Percentiles rank a stretch among this genome's conserved stretches.
phyloP scores from a whole-genome alignment of 2,888 invertebrate genomes.

The Deilephila porcellus region DNA sequence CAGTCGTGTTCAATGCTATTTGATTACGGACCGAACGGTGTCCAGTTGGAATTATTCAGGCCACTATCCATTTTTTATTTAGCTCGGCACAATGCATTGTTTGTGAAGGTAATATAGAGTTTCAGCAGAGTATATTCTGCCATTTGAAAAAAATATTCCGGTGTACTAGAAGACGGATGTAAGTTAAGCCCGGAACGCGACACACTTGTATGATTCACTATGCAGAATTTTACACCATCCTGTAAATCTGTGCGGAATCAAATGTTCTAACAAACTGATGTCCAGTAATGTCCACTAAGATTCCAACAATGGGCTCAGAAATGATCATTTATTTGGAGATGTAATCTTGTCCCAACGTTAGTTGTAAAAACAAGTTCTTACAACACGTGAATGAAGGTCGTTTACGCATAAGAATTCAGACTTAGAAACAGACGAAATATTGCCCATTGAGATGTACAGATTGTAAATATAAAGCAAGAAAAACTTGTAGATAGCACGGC shows the following conservation, averaged over 20 bases:
- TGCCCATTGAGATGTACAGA: background rate
- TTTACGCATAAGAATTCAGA: constrained; percentile 1
- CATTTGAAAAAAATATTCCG: no score
- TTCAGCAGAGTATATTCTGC: no score
- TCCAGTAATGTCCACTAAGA: background rate
- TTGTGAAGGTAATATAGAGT: no score
- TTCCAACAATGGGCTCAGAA: background rate
- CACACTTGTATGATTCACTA: no score
- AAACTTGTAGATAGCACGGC: background rate
- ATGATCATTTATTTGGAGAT: background rate
- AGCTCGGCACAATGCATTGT: no score
- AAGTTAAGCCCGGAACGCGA: background rate
- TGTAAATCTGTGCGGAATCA: no score
- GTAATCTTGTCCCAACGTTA: background rate
- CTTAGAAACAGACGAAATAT: background rate
- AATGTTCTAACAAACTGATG: no score
- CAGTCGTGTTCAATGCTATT: background rate
- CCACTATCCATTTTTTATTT: no score
- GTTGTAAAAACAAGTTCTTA: constrained; percentile 16
- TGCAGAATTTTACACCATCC: no score
- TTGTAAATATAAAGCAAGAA: background rate
- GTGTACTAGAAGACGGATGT: no score
- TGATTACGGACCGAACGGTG: no score
- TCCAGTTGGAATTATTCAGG: no score
- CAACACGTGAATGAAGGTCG: constrained; percentile 20